phyloP scores from a whole-genome alignment of 2,113 vertebrate species.

The Bothrops jararaca region DNA sequence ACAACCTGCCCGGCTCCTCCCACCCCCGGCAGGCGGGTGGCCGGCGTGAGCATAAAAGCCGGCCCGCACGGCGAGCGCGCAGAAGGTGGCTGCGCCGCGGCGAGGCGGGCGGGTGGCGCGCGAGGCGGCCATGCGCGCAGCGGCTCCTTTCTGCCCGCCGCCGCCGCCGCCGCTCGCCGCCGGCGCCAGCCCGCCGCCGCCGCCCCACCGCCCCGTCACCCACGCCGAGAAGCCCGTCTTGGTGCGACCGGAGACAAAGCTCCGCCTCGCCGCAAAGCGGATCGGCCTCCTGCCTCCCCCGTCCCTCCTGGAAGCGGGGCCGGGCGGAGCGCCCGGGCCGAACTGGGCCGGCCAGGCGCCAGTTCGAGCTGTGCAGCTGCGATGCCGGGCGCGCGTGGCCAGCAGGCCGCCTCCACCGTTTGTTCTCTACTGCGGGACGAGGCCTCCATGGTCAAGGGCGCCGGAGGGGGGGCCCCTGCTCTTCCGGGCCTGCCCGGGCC shows the following conservation, averaged over 20 bases:
- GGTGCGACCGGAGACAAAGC: background rate
- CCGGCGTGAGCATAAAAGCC: constrained; percentile 50
- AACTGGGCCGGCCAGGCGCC: background rate
- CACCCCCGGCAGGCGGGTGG: constrained; percentile 50
- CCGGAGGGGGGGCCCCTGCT: background rate
- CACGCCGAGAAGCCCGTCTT: background rate
- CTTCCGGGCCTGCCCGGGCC: background rate
- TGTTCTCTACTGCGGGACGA: constrained; percentile 12
- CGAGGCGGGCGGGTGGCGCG: background rate
- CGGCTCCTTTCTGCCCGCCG: background rate
- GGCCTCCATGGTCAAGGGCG: background rate
- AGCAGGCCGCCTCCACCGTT: background rate
- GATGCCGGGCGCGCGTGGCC: background rate
- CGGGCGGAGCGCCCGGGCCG: background rate
- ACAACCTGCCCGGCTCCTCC: constrained; percentile 68
- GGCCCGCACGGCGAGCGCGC: constrained; percentile 24
- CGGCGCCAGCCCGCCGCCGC: background rate
- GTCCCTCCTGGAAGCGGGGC: background rate
- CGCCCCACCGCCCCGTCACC: too few relatives aligned
- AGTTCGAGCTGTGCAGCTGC: background rate
- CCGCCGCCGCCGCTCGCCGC: background rate
- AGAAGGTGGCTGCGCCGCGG: background rate
- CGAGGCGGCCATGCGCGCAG: background rate
- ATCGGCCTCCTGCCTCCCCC: background rate
- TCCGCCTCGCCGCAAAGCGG: too few relatives aligned